phyloP scores from a whole-genome alignment of 2,113 vertebrate genomes.

The Tichodroma muraria region DNA sequence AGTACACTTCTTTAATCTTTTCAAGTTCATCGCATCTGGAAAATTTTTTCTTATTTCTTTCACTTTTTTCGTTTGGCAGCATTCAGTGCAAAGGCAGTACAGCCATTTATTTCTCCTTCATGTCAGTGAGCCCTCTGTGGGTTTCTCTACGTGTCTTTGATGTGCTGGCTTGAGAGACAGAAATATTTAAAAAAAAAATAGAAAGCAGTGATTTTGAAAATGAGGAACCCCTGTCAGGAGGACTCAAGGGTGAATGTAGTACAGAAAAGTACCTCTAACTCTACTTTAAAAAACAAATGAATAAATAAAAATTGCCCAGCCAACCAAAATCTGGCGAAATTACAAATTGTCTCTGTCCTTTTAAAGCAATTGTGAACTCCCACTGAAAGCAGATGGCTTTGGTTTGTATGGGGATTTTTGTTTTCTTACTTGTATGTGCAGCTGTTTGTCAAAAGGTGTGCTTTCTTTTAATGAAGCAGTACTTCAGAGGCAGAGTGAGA shows the following conservation, averaged over 20 bases:
- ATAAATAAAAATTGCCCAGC: background rate
- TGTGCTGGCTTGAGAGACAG: background rate
- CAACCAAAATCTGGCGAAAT: background rate
- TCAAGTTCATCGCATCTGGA: background rate
- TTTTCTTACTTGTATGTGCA: background rate
- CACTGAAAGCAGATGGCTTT: conserved; percentile 8
- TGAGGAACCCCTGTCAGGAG: background rate
- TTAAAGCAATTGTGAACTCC: background rate
- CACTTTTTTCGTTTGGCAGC: background rate
- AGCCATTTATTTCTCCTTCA: background rate
- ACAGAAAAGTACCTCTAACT: background rate
- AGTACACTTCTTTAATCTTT: background rate
- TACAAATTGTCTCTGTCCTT: background rate
- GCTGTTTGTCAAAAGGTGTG: background rate
- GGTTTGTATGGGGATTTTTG: background rate
- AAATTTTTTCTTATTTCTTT: background rate
- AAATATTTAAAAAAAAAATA: background rate
- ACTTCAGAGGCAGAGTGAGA: background rate
- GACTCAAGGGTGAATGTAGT: background rate
- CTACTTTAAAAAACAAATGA: background rate
- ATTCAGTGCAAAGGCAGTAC: background rate
- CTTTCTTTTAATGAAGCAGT: background rate
- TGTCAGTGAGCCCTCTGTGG: background rate
- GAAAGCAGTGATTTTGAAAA: background rate
- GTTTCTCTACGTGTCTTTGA: fast-evolving